Base-by-base conservation (phyloP, 2,113 vertebrate species). In the Chrysemys picta region DNA sequence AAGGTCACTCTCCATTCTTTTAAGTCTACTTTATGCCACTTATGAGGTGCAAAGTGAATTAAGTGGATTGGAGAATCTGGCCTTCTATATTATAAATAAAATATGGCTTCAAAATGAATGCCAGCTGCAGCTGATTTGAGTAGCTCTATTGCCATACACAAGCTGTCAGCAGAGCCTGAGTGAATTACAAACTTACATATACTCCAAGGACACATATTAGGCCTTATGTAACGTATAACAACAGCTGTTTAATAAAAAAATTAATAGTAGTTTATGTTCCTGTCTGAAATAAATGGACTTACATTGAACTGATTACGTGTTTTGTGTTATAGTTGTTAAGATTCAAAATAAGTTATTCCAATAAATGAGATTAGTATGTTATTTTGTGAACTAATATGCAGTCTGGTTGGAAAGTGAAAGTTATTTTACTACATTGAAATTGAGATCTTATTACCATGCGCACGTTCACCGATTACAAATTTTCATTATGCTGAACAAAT, bases 171-270 rank as follows among this genome's bases (percentile, higher is more conserved):
- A 88, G 57, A 91, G 25, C 5, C 83, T 72, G 49, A 93, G 65
- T 89, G 89, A 85, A 85, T 75, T 49, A 10, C 85, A 93, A 53
- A 56, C 86, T 25, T 84, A 13, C 5, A 35, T 6, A 21, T 47
- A 83, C 29, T 85, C 65, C 69, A 80, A 95, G 85, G 1, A 75
- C 2, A 8, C 21, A 42, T 3, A 9, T 38, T 78, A n/a, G 89
- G 89, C 90, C 57, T 25, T 91, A 93, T 56, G 12, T 29, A 84
- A 94, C 81, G 81, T 87, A 83, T 88, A 95, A 56, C 19, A 91
- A 81, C 65, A 94, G n/a, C 27, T 83, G 29, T n/a, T 90, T 93
- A 88, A 94, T 72, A 86, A 65, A 90, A 65, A 86, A 85, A 82
- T 80, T 50, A 79, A 90, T 19, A 50, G 17, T 90, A 19, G 21